Base-by-base conservation (phyloP, 2,888 invertebrate species). In the Baccha elongata region DNA sequence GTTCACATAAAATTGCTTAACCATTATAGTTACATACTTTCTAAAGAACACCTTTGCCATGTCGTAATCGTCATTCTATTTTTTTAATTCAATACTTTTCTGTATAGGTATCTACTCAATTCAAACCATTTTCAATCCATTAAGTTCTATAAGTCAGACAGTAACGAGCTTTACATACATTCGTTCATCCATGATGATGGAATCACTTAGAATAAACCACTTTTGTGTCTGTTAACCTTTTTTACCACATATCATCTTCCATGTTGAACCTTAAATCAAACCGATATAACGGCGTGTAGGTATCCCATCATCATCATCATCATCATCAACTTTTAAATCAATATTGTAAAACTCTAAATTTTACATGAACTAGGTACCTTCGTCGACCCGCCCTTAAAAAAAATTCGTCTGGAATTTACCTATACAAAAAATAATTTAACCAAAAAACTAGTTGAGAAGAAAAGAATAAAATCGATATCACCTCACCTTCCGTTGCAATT, bases 391-490 rank as follows among this genome's bases (percentile, higher is more conserved):
- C 44, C 60, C 60, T 29, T 10, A 44, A 60, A 32, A 29, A 15
- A 1, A 19, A 37, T 40, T 19, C 7, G 60, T 60, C 60, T 60
- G 60, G 29, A 60, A 44, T 60, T 44, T 58, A 60, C 58, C 26
- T 29, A 32, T 8, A 35, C 11, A 13, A 60, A 44, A 42, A 60
- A 44, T 42, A 17, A 60, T 42, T 60, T 55, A 17, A 8, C 26
- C 10, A 46, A 23, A 48, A 23, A 58, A 35, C 32, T 23, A 58
- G 55, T 55, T 55, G 55, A 23, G 60, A 60, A 29, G 60, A 42
- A 60, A 32, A 19, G 11, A 48, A 74, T 35, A 75, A 75, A 81
- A 81, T 81, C 80, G 64, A 81, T 81, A 81, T 52, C 69, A 75
- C 29, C 8, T n/a, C 8, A 4, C 80, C 64, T 81, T 74, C 75